Conservation (phyloP, 2,113 vertebrate genomes). For the Crotalus tigris region DNA sequence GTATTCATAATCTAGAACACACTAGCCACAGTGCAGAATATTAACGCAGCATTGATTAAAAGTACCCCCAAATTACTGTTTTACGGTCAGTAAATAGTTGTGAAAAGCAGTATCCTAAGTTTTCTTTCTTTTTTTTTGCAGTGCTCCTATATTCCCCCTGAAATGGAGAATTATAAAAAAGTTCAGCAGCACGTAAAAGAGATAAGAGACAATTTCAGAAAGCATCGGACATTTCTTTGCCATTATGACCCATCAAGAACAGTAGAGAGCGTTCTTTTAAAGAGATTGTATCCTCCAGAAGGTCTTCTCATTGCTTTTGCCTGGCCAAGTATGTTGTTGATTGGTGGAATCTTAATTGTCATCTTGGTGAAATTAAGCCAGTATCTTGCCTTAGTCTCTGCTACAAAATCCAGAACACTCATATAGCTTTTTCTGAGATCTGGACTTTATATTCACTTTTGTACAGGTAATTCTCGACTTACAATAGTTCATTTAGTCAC, state of each 20-base stretch:
- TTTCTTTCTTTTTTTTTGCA: conserved; percentile 57
- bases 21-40: not conserved
- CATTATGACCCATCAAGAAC: conserved; percentile 61
- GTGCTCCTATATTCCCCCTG: conserved; percentile 72
- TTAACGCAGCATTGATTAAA: not conserved
- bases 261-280: conserved; percentile 59
- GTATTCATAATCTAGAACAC: not conserved
- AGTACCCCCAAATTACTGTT: not conserved
- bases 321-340: conserved; percentile 75
- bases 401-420: conserved; percentile 54
- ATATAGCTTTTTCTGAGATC: not conserved
- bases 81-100: not conserved
- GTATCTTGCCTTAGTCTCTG: conserved; percentile 71
- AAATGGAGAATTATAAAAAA: conserved; percentile 56
- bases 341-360: conserved; percentile 69
- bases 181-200: conserved; percentile 60
- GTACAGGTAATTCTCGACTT: not conserved
- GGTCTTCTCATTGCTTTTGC: conserved; percentile 65
- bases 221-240: conserved; percentile 61
- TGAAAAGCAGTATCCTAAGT: not conserved
- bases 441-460: not conserved
- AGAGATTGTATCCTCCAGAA: conserved; percentile 62
- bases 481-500: not conserved
- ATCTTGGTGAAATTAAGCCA: conserved; percentile 76
- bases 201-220: conserved; percentile 63